Conservation (phyloP, 2,113 vertebrate genomes). For the Dasypus novemcinctus region DNA sequence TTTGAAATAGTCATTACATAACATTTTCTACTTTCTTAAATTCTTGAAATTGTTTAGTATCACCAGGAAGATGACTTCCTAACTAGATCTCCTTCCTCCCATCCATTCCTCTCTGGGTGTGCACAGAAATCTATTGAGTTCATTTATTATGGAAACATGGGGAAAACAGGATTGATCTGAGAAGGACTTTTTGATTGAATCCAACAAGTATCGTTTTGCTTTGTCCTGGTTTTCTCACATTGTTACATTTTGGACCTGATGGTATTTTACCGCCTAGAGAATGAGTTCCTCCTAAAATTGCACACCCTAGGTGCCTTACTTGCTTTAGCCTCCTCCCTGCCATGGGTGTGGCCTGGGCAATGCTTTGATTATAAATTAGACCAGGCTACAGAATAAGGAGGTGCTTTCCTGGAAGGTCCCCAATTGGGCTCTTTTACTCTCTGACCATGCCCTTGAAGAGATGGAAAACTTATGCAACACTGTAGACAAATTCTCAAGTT, state of each 20-base stretch:
- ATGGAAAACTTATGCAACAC: neutral
- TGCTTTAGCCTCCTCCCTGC: neutral
- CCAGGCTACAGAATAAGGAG: neutral
- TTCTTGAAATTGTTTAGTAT: conserved; percentile 12
- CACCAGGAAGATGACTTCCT: neutral
- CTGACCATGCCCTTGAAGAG: neutral
- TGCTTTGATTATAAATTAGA: neutral
- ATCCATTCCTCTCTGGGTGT: neutral
- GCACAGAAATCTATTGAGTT: neutral
- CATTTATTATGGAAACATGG: neutral
- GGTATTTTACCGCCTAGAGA: neutral
- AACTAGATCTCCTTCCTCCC: neutral
- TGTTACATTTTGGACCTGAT: neutral
- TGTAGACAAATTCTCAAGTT: neutral
- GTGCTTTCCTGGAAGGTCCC: neutral
- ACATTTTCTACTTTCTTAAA: neutral
- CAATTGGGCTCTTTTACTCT: neutral
- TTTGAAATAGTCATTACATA: neutral
- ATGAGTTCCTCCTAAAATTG: neutral
- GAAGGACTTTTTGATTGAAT: neutral
- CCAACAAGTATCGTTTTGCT: neutral
- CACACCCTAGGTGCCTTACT: neutral
- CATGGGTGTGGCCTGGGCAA: neutral
- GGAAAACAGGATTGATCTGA: neutral
- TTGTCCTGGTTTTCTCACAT: neutral